phyloP scores from a whole-genome alignment of 2,797 vertebrate genomes.

The Bradypodion pumilum region DNA sequence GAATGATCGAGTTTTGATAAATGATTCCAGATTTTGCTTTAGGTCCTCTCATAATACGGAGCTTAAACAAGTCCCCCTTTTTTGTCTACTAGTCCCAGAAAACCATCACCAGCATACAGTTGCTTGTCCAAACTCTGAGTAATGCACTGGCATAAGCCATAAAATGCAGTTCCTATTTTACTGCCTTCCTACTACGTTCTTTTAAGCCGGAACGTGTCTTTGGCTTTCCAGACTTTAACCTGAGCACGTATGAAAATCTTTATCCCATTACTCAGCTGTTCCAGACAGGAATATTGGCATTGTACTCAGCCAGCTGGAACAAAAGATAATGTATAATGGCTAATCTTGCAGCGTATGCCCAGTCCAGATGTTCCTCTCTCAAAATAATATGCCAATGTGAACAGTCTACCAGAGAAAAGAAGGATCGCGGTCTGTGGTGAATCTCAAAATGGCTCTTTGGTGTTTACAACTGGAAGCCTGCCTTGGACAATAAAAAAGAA shows the following conservation, averaged over 20 bases:
- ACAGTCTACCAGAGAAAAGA: neutral
- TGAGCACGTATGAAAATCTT: neutral
- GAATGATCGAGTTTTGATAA: neutral
- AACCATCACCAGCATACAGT: no score
- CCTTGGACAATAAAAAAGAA: conserved; percentile 21
- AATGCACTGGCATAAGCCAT: neutral
- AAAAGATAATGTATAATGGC: neutral
- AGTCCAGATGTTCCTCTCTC: conserved; percentile 41
- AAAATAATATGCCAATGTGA: conserved; percentile 13
- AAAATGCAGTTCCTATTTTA: neutral
- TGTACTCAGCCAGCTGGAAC: neutral
- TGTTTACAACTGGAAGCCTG: neutral
- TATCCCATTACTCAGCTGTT: conserved; percentile 4
- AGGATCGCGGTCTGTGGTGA: conserved; percentile 6
- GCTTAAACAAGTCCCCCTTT: no score
- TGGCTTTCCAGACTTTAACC: conserved; percentile 11
- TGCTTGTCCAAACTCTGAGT: no score
- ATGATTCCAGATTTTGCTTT: neutral
- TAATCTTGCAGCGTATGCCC: neutral
- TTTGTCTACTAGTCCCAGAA: no score
- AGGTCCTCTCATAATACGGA: neutral
- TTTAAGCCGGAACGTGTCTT: conserved; percentile 23
- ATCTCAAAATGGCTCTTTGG: conserved; percentile 33
- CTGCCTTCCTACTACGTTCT: conserved; percentile 5
- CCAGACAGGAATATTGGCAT: conserved; percentile 2